Base-by-base conservation (phyloP, 2,113 vertebrate species). In the Chunga burmeisteri region DNA sequence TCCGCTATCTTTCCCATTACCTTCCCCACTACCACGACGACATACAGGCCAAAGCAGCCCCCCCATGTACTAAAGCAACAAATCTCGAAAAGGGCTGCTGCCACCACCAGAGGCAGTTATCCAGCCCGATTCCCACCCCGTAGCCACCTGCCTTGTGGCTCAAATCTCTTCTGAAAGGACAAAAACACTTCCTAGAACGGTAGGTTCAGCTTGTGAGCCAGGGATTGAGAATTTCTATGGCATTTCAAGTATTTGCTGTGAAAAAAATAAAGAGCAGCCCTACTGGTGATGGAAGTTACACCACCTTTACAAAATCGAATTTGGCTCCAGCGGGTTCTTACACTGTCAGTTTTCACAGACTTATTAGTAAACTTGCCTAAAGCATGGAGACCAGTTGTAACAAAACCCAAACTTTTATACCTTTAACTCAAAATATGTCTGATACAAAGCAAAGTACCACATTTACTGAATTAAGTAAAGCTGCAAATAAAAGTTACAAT, bases 401-500 rank as follows among this genome's bases (percentile, higher is more conserved):
- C 15, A 67, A 85, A 72, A 81, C 2, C 0, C 0, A 0, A 67
- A 79, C 32, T 65, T 65, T 49, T 55, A 87, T 22, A 70, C 46
- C 83, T 80, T 82, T n/a, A 73, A 59, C 49, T 83, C 30, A 53
- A 88, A 66, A 68, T 82, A 77, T 1, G 3, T 40, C 36, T 59
- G 30, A 65, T 58, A 72, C 14, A 79, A 82, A 27, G 22, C 27
- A 52, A 92, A 66, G 7, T 38, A 97, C 66, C 73, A 78, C 62
- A 95, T 90, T 89, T 94, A 94, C 17, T 94, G 68, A 55, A 62
- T 58, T 74, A 95, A 94, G 19, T 68, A 94, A 92, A 90, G 49
- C 29, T 74, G 73, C 68, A 94, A 96, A 95, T 88, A 94, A 86
- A 97, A 95, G 68, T 96, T 93, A 95, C 26, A 65, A 32, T 59